Evolutionary conservation across 2,113 vertebrate genomes (phyloP), one percentile per base, ranked within the genome.

Genomic region (Pseudopodoces humilis): DNA sequence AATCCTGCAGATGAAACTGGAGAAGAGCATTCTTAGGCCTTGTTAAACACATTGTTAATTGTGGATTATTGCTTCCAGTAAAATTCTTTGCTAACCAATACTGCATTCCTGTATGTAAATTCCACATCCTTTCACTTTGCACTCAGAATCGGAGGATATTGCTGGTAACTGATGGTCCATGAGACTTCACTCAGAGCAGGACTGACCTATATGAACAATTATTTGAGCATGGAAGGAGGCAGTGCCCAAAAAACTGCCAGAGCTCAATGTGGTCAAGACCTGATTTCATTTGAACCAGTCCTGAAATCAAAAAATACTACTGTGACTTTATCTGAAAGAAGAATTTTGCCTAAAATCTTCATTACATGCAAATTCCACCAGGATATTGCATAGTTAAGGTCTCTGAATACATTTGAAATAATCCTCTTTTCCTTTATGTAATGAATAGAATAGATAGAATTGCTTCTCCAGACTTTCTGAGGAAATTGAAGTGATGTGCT

Each of bases 401-500:
- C 49, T 81, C 79, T 90, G 93, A 95, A 92, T 71, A 67, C 49
- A 78, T 81, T 95, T 93, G n/a, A 86, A 95, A 86, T 92, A 90
- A 93, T 86, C 83, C 77, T 79, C 79, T 94, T 79, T 68, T 90
- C 60, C 90, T 95, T 95, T 93, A 49, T 86, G 47, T 68, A 62
- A 92, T 83, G 82, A 96, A 92, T 83, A 91, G 76, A 86, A 92
- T 75, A 75, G 94, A 86, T 90, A 88, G 86, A 96, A 94, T 94
- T 94, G 79, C 90, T 94, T 93, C 88, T 37, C 44, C 64, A 88
- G 85, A 86, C 71, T 60, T 96, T 93, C 80, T 86, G 88, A 90
- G 94, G 88, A 96, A 95, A 94, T 92, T 92, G 80, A 95, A 97
- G 76, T 9, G 56, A 95, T 93, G 77, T 53, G 83, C 94, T 93